These are phyloP conservation scores for Melinopterus prodromus DNA, from an alignment of 2,888 invertebrate species.

Conservation along the genomic window DNA sequence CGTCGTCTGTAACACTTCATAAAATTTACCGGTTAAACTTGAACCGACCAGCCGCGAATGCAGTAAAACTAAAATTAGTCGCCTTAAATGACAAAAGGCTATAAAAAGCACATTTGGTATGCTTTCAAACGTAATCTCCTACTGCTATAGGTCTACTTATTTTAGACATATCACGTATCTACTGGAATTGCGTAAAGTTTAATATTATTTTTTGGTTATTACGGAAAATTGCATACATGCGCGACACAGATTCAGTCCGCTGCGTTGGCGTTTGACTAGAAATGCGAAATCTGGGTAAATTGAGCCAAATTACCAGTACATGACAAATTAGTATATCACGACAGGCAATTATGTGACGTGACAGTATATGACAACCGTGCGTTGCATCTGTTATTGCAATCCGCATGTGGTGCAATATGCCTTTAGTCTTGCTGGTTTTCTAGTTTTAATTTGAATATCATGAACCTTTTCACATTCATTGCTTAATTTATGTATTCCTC, in stretches of 20 bases:
- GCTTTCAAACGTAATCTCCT: not conserved
- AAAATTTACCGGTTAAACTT: not conserved
- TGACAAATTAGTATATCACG: conserved; percentile 23
- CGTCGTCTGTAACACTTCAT: not conserved
- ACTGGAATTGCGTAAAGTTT: not conserved
- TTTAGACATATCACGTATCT: not conserved
- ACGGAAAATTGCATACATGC: conserved; percentile 4
- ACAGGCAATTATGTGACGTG: conserved; percentile 12
- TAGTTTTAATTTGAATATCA: not conserved
- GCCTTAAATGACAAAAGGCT: not conserved
- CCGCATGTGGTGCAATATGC: not conserved
- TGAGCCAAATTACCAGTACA: conserved; percentile 18
- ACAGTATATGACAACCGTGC: not conserved
- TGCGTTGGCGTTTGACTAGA: not conserved
- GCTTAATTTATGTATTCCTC: too few species aligned
- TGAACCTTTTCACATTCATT: too few species aligned
- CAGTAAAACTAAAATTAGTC: not conserved
- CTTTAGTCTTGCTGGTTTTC: not conserved
- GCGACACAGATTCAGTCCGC: not conserved
- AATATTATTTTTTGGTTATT: not conserved
- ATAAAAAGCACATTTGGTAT: conserved; percentile 4
- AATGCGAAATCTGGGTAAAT: conserved; percentile 7
- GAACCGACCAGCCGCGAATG: not conserved
- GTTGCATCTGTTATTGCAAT: not conserved
- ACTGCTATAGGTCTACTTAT: not conserved